Conservation (phyloP, 2,113 vertebrate species). For the Campylomormyrus numenius region DNA sequence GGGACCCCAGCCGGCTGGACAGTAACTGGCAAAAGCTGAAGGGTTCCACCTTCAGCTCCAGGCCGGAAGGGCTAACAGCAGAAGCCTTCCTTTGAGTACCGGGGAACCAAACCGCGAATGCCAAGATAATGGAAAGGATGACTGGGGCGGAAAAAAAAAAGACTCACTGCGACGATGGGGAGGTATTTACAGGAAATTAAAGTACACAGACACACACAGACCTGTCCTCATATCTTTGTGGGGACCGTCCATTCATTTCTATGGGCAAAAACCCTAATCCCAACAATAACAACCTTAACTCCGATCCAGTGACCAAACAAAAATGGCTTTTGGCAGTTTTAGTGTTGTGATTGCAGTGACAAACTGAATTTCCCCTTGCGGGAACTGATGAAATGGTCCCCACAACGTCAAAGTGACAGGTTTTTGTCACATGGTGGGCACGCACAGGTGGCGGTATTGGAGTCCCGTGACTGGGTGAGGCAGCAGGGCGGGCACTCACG, state of each 20-base stretch:
- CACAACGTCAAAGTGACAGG: no score
- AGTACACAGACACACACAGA: no score
- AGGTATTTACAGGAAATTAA: background rate
- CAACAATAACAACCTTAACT: no score
- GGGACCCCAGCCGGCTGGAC: background rate
- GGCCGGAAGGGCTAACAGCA: background rate
- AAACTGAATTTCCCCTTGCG: no score
- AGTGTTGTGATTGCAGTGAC: no score
- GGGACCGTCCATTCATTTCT: no score
- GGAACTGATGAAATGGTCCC: no score
- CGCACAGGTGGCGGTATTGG: background rate
- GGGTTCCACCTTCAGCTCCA: background rate
- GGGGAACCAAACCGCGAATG: background rate
- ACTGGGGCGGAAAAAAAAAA: background rate
- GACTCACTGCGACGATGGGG: background rate
- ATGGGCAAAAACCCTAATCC: no score
- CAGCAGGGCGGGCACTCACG: conserved; percentile 66
- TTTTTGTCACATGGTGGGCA: no score
- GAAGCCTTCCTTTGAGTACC: background rate
- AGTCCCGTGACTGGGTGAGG: background rate
- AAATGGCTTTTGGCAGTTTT: no score
- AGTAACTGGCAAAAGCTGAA: background rate
- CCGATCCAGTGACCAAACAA: no score
- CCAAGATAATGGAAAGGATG: background rate
- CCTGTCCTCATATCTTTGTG: no score